phyloP scores from a whole-genome alignment of 2,113 vertebrate genomes.

The Eretmochelys imbricata region DNA sequence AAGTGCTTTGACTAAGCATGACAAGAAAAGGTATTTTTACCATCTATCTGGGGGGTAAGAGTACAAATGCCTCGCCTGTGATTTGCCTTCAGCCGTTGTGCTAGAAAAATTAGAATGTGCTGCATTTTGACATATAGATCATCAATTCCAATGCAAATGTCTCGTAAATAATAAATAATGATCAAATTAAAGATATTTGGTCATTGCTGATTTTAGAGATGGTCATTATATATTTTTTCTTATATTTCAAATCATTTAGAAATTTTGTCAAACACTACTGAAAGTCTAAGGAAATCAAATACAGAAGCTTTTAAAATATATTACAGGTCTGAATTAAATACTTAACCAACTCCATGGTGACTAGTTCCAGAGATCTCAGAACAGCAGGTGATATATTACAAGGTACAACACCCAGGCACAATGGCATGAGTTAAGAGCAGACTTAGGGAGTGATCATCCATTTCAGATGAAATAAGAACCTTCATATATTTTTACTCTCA shows the following conservation, averaged over 20 bases:
- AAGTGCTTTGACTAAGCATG: background rate
- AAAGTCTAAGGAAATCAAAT: background rate
- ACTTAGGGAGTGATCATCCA: background rate
- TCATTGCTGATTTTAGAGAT: background rate
- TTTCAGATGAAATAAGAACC: background rate
- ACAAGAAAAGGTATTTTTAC: background rate
- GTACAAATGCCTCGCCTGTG: background rate
- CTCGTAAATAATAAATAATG: rapidly evolving
- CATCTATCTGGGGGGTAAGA: background rate
- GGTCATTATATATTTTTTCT: background rate
- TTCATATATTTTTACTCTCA: background rate
- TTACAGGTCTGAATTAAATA: background rate
- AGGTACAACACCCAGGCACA: background rate
- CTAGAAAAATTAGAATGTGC: background rate
- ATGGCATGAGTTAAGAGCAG: background rate
- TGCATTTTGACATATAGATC: background rate
- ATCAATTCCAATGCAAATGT: background rate
- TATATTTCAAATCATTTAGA: background rate
- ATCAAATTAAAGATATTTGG: background rate
- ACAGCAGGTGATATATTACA: rapidly evolving
- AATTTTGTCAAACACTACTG: background rate
- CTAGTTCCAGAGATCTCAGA: background rate
- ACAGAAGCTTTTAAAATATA: background rate
- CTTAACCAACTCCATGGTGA: background rate
- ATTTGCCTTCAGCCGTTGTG: background rate